These are phyloP conservation scores for Actias luna DNA, from an alignment of 2,888 invertebrate species.

Conservation along the genomic window DNA sequence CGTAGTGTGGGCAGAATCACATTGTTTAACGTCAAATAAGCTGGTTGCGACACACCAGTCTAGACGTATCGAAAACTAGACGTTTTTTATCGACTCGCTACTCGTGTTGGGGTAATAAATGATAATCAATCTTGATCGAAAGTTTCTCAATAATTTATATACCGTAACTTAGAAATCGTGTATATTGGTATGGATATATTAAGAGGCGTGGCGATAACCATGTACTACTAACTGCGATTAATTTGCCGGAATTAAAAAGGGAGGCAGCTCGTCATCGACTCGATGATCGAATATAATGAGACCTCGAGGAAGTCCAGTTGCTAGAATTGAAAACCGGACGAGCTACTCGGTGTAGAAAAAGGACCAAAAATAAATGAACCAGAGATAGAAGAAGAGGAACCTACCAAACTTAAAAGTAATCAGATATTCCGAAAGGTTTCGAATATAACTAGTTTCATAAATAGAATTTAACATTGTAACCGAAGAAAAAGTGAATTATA, in stretches of 20 bases:
- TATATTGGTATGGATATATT: neutral
- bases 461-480: neutral
- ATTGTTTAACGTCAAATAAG: slow-evolving; percentile 53
- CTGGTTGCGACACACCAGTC: slow-evolving; percentile 53
- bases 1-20: slow-evolving; percentile 55
- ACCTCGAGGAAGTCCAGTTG: no score
- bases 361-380: no score
- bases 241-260: no score
- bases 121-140: slow-evolving; percentile 54
- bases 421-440: no score
- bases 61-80: slow-evolving; percentile 62
- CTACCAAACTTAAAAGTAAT: no score
- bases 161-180: neutral
- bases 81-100: slow-evolving; percentile 56
- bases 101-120: slow-evolving; percentile 46
- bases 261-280: no score
- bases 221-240: no score
- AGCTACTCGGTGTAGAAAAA: no score
- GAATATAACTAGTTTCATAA: neutral
- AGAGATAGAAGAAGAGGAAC: no score
- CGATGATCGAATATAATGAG: no score
- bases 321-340: no score
- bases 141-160: slow-evolving; percentile 21
- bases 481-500: neutral
- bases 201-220: no score